Evolutionary conservation across 1,140 invertebrate species (phyloP).

Genomic region (Cydia splendana): DNA sequence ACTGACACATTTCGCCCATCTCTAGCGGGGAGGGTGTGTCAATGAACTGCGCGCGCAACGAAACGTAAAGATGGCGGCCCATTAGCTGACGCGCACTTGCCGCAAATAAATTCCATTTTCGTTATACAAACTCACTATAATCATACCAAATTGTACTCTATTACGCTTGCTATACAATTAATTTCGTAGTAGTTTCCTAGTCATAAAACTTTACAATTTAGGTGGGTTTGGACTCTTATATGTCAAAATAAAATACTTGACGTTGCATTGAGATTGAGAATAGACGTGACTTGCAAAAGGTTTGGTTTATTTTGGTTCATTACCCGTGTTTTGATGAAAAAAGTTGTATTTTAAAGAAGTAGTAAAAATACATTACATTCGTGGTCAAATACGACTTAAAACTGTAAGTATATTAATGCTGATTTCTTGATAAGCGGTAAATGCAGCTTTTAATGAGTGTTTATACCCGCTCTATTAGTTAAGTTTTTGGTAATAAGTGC

Average conservation of each 20-base stretch:
- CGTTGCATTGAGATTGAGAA: not conserved
- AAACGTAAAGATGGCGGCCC: conserved; percentile 11
- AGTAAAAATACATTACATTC: not conserved
- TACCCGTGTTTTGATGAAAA: not conserved
- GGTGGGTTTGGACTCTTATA: not conserved
- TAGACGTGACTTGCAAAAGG: conserved; percentile 28
- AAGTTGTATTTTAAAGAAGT: not conserved
- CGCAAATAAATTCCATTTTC: not conserved
- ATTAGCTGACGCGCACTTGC: not conserved
- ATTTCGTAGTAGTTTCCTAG: not conserved
- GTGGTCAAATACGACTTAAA: too few relatives aligned
- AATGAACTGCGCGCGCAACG: conserved; percentile 19
- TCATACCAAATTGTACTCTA: not conserved
- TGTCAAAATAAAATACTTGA: not conserved
- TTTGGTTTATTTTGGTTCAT: conserved; percentile 13
- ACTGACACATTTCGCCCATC: too few relatives aligned
- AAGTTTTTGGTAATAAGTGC: too few relatives aligned
- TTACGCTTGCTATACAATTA: too few relatives aligned
- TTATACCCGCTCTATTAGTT: not conserved
- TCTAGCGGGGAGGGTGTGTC: not conserved
- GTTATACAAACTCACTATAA: not conserved
- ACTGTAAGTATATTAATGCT: not conserved
- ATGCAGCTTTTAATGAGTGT: not conserved
- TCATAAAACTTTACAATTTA: not conserved
- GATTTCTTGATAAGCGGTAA: not conserved